Conservation (phyloP, 2,113 vertebrate genomes). For the Taurulus bubalis region DNA sequence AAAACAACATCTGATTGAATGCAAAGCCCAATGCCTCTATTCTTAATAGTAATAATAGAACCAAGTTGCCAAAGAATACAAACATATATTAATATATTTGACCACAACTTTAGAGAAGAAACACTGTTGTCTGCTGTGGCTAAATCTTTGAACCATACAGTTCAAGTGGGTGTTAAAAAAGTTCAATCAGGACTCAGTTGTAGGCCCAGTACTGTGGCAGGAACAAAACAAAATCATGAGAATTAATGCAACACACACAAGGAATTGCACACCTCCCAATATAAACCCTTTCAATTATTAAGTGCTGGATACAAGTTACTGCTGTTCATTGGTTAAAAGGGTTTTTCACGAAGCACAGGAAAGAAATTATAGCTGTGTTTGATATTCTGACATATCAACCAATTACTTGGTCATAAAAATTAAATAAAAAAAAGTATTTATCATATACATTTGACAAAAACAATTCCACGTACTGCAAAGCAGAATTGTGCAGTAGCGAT, state of each 20-base stretch:
- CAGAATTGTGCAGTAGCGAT: no score
- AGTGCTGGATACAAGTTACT: slow-evolving; percentile 15
- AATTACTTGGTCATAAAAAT: background rate
- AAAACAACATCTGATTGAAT: slow-evolving; percentile 36
- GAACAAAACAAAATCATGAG: background rate
- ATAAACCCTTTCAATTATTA: slow-evolving; percentile 8
- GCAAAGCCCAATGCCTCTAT: slow-evolving; percentile 19
- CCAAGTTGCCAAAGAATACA: background rate
- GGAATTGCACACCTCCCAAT: background rate
- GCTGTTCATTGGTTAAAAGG: slow-evolving; percentile 13
- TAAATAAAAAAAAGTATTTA: no score
- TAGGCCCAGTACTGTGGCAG: background rate
- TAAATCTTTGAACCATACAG: background rate
- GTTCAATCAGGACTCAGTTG: background rate
- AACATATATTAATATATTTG: background rate
- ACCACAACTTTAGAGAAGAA: slow-evolving; percentile 16
- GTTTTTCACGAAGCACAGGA: background rate
- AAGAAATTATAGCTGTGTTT: background rate
- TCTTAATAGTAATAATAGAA: slow-evolving; percentile 21
- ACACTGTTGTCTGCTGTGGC: background rate
- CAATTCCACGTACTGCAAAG: background rate
- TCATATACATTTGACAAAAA: background rate
- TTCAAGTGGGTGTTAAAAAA: background rate
- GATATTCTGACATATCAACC: background rate
- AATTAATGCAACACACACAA: slow-evolving; percentile 2